Evolutionary conservation across 2,888 invertebrate genomes (phyloP).

Genomic region (Drosophila limbata): DNA sequence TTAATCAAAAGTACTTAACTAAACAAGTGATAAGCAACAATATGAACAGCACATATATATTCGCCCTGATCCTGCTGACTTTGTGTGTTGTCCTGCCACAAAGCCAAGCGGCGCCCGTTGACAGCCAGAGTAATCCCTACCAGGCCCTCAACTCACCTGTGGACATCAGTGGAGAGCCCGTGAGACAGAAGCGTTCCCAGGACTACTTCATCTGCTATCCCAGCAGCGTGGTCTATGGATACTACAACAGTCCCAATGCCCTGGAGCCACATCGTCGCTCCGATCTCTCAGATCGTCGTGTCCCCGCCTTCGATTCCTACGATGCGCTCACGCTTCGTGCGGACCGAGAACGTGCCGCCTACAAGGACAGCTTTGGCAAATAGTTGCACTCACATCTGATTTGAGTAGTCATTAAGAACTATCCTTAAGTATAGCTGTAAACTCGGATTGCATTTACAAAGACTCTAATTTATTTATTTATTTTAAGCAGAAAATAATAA

Average conservation of each 20-base stretch:
- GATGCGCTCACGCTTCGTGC: conserved; percentile 51
- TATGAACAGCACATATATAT: conserved; percentile 45
- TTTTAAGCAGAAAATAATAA: too few species aligned
- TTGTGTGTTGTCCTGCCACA: conserved; percentile 5
- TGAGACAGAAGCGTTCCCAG: conserved; percentile 51
- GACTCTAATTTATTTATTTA: conserved; percentile 54
- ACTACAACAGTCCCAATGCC: conserved; percentile 26
- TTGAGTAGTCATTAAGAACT: conserved; percentile 4
- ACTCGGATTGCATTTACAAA: conserved; percentile 16
- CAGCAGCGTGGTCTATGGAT: conserved; percentile 65
- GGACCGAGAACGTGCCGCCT: conserved; percentile 59
- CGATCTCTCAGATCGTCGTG: conserved; percentile 8
- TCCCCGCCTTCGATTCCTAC: conserved; percentile 43
- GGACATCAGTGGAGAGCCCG: conserved; percentile 60
- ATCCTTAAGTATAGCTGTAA: conserved; percentile 45
- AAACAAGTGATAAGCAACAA: conserved; percentile 19
- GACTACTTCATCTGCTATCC: conserved; percentile 69
- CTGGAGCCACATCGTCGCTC: conserved; percentile 55
- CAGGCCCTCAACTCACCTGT: conserved; percentile 39
- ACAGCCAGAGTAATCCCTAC: conserved; percentile 12
- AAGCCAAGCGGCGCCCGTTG: conserved; percentile 44
- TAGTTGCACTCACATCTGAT: conserved; percentile 12
- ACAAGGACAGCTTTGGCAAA: conserved; percentile 64
- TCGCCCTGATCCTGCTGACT: conserved; percentile 34
- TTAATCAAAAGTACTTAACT: neutral